phyloP scores from a whole-genome alignment of 2,113 vertebrate species.

The Hystrix brachyura region DNA sequence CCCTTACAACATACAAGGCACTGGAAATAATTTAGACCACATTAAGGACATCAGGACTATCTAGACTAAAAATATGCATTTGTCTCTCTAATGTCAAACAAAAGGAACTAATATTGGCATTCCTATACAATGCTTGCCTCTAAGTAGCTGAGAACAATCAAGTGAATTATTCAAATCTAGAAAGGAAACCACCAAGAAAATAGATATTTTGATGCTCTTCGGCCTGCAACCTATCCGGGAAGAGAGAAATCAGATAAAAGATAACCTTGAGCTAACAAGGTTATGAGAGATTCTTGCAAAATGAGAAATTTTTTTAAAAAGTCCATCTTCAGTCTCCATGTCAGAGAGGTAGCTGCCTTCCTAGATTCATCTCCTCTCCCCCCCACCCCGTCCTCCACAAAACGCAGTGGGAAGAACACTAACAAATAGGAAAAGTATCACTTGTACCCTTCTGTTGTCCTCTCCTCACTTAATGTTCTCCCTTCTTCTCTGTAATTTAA shows the following conservation, averaged over 20 bases:
- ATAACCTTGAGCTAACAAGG: conserved; percentile 67
- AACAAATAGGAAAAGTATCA: neutral
- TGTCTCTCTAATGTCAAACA: conserved; percentile 62
- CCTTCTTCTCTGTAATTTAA: neutral
- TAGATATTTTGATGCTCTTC: conserved; percentile 77
- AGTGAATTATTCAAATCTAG: conserved; percentile 77
- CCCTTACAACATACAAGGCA: neutral
- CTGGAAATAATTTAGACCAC: neutral
- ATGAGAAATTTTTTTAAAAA: neutral
- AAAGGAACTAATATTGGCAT: conserved; percentile 61
- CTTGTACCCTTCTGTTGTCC: accelerated
- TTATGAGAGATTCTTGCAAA: neutral
- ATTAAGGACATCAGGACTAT: neutral
- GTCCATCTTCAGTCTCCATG: neutral
- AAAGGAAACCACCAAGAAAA: conserved; percentile 79
- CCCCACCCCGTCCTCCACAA: too few relatives aligned
- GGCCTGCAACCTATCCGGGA: conserved; percentile 40
- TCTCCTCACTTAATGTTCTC: too few relatives aligned
- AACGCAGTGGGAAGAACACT: neutral
- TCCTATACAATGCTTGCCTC: conserved; percentile 40
- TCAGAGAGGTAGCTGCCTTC: neutral
- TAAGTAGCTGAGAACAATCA: conserved; percentile 57
- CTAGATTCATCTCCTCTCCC: neutral
- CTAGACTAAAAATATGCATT: neutral
- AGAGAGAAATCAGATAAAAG: conserved; percentile 40